Base-by-base conservation (phyloP, 1,140 invertebrate species). In the Drosophila repleta region DNA sequence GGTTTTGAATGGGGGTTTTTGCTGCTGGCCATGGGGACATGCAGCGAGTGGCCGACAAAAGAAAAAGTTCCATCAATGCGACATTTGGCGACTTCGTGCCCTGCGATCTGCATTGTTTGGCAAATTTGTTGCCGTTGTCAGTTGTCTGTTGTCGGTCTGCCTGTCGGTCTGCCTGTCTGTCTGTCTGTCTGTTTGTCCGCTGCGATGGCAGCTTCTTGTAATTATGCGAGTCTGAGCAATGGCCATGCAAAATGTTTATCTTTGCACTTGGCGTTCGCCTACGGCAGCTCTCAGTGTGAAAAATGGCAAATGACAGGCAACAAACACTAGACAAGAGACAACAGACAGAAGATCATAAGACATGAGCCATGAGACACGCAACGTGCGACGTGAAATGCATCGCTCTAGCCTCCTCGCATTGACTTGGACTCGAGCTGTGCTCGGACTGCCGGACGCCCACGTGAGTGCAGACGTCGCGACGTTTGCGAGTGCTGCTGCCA, bases 61-160 rank as follows among this genome's bases (percentile, higher is more conserved):
- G 45, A 60, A 72, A 71, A 58, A 66, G 53, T 72, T 66, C 55
- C 69, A 72, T 72, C 69, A 60, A 66, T 66, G 69, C 69, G 39
- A 66, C 29, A 53, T 60, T 72, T 60, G 62, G 68, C 45, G 60
- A 81, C 73, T 74, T 83, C 80, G 76, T 84, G 81, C 73, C 76
- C 76, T 73, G 73, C 73, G 72, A 80, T 85, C 80, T 79, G 76
- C 80, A 83, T 84, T 84, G 79, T 83, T 80, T 84, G 76, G 81
- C 80, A 84, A 84, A 85, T 83, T 85, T 85, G 81, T 69, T 61
- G 48, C 13, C 10, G 45, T 43, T 41, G 39, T 7, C 39, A 41
- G 39, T 41, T 43, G 39, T 17, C 21, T 35, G 32, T 4, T 35
- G 32, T 35, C 32, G 6, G 32, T 0, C 8, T 32, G 29, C 8